Evolutionary conservation across 1,140 invertebrate genomes (phyloP), one percentile per base, ranked within the genome.

Genomic region (Bombus cullumanus): DNA sequence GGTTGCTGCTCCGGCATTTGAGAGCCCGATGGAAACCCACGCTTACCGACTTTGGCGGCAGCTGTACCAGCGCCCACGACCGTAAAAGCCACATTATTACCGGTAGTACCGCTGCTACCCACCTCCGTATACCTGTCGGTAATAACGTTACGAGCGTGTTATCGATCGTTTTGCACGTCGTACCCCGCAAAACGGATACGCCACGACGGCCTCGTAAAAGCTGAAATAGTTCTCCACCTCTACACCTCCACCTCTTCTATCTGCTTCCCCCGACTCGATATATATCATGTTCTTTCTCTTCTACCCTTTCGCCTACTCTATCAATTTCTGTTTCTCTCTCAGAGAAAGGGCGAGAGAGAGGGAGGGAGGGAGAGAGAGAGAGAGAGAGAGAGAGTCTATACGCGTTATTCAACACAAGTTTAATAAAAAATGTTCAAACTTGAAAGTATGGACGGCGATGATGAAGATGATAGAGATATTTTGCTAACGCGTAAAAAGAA

Each of bases 41-140:
- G 83, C 79, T 83, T 85, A 75, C 86, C 89, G 89, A 90, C 86
- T 90, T 88, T 88, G 83, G 89, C 73, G 86, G 86, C 87, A 88
- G 86, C 89, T 88, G 89, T 90, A 90, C 81, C 86, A 83, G 86
- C 90, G 78, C 85, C 87, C 85, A 86, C 88, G 86, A 89, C 87
- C 91, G 91, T 92, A 93, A 94, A 93, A 93, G 92, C 91, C 92
- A 91, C 92, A 91, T 93, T 94, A 93, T 93, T 93, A 92, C 91
- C 92, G 92, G 91, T 93, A 92, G 92, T 92, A 89, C 91, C 89
- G 91, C 86, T 88, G 87, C 89, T 91, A 91, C 90, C 88, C 89
- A 88, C 83, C 87, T 91, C 86, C 83, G 91, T 89, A 86, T 92
- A 90, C 89, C 88, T 89, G 92, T 89, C 89, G 92, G 91, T 94